These are phyloP conservation scores for Zele albiditarsus DNA, from an alignment of 2,888 invertebrate genomes.

Conservation along the genomic window DNA sequence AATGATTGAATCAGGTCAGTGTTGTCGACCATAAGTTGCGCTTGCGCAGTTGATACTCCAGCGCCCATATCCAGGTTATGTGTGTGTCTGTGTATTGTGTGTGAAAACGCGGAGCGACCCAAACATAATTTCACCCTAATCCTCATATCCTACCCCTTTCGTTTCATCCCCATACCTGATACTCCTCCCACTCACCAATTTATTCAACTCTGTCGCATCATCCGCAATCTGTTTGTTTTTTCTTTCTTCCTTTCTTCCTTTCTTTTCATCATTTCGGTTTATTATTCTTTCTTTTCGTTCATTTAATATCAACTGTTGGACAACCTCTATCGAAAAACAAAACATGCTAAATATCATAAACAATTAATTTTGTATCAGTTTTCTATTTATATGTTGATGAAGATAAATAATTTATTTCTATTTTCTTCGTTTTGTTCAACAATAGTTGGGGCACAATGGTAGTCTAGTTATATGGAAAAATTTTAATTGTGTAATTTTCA, in stretches of 20 bases:
- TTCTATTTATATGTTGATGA: no score
- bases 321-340: slow-evolving; percentile 14
- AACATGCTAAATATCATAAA: neutral
- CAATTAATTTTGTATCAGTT: neutral
- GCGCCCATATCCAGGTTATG: slow-evolving; percentile 64
- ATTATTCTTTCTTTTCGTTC: neutral
- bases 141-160: slow-evolving; percentile 8
- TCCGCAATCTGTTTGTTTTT: neutral
- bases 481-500: no score
- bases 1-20: slow-evolving; percentile 72
- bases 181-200: neutral
- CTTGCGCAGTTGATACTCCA: slow-evolving; percentile 59
- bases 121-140: slow-evolving; percentile 64
- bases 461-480: no score
- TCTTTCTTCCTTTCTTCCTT: no score
- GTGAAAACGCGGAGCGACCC: slow-evolving; percentile 67
- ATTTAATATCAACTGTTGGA: slow-evolving; percentile 7
- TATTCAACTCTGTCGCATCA: slow-evolving; percentile 14
- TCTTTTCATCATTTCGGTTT: no score
- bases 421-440: no score
- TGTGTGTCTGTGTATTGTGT: neutral
- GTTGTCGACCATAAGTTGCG: slow-evolving; percentile 71
- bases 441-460: no score
- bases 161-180: neutral
- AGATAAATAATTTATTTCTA: no score